Evolutionary conservation across 64 coral and sea anemone genomes (phyloP), one percentile per base, ranked within the genome.

Genomic region (Orbicella faveolata): DNA sequence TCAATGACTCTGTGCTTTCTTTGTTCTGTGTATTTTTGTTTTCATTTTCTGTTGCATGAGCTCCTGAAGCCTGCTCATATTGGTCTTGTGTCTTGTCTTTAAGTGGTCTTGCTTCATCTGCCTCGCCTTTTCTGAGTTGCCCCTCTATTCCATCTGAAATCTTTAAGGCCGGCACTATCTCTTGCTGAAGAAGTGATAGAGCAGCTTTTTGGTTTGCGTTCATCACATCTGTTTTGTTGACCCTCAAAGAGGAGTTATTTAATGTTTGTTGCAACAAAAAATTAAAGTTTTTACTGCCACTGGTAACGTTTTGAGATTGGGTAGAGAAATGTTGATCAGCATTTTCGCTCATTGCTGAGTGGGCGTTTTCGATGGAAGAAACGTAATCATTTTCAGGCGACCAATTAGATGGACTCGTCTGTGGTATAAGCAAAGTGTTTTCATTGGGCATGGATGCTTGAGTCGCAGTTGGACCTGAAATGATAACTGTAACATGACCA

Each of bases 401-500:
- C 7, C 23, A 85, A 19, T 44, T 14, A 44, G 63, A 39, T 35
- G 63, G 63, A 12, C 52, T 37, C 20, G 65, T 85, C 16, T 85
- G 82, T 15, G 82, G 82, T 85, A 73, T 85, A 4, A 85, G 12
- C 19, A 85, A 52, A 33, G 82, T 52, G 21, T 85, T 73, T 52
- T 70, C 82, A 25, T 36, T 10, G 5, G 63, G 17, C 64, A 85
- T 54, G 1, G 82, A 26, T 13, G 82, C 82, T 41, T 85, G 36
- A 25, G 39, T 70, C 17, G 65, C 65, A 48, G 82, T 85, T 85
- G 82, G 82, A 52, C 82, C 82, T 52, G 82, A 85, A 72, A 85
- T 85, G 37, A 85, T 85, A 52, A 85, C 82, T 1, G 82, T 85
- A 52, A 85, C 82, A 72, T 73, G 82, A 41, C 82, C 82, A 52